These are phyloP conservation scores for Polyodon spathula DNA, from an alignment of 2,113 vertebrate genomes.

Conservation along the genomic window DNA sequence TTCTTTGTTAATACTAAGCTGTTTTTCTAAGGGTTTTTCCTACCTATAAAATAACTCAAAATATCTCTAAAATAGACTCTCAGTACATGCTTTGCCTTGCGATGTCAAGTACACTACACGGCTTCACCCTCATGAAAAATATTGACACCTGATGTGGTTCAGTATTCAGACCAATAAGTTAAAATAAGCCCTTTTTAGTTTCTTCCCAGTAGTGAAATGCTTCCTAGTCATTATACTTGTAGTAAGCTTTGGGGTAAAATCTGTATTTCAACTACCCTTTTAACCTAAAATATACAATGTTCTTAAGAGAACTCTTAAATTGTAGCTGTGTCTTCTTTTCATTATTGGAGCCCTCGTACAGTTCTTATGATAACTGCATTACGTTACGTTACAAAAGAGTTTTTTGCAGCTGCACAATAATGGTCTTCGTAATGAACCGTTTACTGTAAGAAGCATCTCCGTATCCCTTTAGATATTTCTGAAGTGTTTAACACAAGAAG, in stretches of 20 bases:
- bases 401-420: no score
- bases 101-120: neutral
- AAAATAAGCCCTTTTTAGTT: no score
- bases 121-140: neutral
- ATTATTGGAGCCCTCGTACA: slow-evolving; percentile 54
- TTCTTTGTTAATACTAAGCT: neutral
- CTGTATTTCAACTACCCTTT: neutral
- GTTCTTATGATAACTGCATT: no score
- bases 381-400: no score
- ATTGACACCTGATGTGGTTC: neutral
- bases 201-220: slow-evolving; percentile 6
- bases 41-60: no score
- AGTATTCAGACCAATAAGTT: neutral
- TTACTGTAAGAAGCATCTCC: slow-evolving; percentile 57
- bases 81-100: no score
- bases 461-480: slow-evolving; percentile 61
- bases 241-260: neutral
- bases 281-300: slow-evolving; percentile 16
- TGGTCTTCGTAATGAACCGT: slow-evolving; percentile 60
- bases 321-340: slow-evolving; percentile 42
- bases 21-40: no score
- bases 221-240: neutral
- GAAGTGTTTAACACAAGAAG: slow-evolving; percentile 54
- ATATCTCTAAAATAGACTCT: no score
- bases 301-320: slow-evolving; percentile 42